Base-by-base conservation (phyloP, 2,797 vertebrate genomes). In the Limnodromus scolopaceus region DNA sequence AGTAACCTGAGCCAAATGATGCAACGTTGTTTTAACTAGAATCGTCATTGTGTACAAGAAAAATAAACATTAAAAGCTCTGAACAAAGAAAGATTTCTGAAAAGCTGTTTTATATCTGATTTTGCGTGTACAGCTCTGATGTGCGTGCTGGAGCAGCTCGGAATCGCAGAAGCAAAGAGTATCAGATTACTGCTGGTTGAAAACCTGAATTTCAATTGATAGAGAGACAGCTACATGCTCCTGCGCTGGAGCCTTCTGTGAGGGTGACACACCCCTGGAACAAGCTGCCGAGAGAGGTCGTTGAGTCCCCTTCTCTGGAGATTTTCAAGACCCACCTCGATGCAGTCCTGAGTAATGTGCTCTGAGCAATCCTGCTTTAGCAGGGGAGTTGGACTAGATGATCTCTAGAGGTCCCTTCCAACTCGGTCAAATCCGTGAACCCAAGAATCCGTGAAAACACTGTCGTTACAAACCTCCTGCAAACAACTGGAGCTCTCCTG, bases 1-100 rank as follows among this genome's bases (percentile, higher is more conserved):
- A 84, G 90, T 95, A 97, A 97, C 97, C 97, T 92, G 69, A 96
- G 82, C 93, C 93, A 97, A 97, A 98, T 46, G 88, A 97, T 94
- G 93, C 92, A 81, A 92, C 93, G 93, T 95, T 97, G 91, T 97
- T 97, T 96, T 96, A 96, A 94, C 93, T 92, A 75, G 87, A 97
- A 92, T 94, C 27, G 10, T 93, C 94, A 91, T 81, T 86, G 75
- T 81, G 18, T 45, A 84, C 65, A 84, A 68, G 65, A 77, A 95
- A 96, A 97, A 93, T 88, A 97, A 97, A 96, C 92, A 95, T 75
- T 2, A 95, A 97, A 97, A 91, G 58, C 81, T 79, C 54, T 61
- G 90, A 96, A 95, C 94, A 97, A 96, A 96, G 91, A 48, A 89
- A 80, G 61, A 12, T n/a, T 51, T 93, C 81, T 84, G 71, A 82